Conservation (phyloP, 2,888 invertebrate genomes). For the Drosophila nr. fundita region DNA sequence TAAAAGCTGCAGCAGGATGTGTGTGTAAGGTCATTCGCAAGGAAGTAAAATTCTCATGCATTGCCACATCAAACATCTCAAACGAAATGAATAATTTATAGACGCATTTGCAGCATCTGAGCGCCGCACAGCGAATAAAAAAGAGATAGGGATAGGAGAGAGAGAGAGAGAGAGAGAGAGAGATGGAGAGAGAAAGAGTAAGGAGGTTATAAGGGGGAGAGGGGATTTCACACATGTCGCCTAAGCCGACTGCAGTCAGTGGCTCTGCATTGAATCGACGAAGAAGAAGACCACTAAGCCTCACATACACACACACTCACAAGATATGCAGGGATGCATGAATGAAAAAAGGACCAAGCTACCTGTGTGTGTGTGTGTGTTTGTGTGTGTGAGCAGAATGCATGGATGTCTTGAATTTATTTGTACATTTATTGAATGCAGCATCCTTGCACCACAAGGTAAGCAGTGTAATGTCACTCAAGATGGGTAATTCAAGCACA, state of each 20-base stretch:
- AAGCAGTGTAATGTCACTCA: constrained; percentile 33
- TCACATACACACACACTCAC: background rate
- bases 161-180: background rate
- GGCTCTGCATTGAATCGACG: constrained; percentile 19
- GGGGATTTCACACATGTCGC: constrained; percentile 33
- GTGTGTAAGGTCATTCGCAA: constrained; percentile 56
- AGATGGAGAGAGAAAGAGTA: background rate
- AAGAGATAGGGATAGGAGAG: background rate
- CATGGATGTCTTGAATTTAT: constrained; percentile 48
- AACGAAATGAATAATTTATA: constrained; percentile 82
- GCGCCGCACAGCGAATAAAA: background rate
- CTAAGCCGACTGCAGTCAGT: constrained; percentile 63
- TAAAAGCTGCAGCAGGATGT: constrained; percentile 18
- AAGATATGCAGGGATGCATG: constrained; percentile 33
- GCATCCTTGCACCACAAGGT: constrained; percentile 18
- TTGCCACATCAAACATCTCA: constrained; percentile 78
- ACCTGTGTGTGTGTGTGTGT: constrained; percentile 1
- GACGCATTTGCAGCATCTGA: constrained; percentile 62
- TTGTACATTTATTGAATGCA: constrained; percentile 38
- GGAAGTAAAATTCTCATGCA: constrained; percentile 37
- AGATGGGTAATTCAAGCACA: constrained; percentile 15
- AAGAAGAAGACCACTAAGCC: constrained; percentile 35
- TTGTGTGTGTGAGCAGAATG: constrained; percentile 32
- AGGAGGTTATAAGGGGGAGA: background rate
- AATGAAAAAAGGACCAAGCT: constrained; percentile 8